Base-by-base conservation (phyloP, 2,888 invertebrate species). In the Clivina fossor region DNA sequence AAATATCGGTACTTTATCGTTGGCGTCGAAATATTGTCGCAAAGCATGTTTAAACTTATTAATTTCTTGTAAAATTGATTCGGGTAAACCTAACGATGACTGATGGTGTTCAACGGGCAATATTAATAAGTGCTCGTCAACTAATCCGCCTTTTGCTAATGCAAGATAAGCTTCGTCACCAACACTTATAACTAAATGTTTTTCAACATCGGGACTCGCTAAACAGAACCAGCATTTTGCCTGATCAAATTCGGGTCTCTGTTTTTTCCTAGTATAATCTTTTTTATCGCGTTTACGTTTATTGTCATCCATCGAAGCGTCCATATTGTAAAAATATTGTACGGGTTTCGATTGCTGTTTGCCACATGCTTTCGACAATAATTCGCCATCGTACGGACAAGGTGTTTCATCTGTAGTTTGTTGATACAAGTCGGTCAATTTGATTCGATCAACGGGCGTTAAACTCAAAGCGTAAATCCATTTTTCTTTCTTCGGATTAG, bases 141-240 rank as follows among this genome's bases (percentile, higher is more conserved):
- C 84, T 24, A 91, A 71, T 3, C 85, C 86, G 53, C 90, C 99
- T 74, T 96, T 97, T 0, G 97, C 94, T 62, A 97, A 72, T 0
- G 97, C 93, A 50, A 97, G 70, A 73, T 98, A 98, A 60, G 86
- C 85, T 65, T 85, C 82, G 9, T 82, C 82, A 2, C 96, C 97
- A n/a, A 98, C 88, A 57, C 89, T 85, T 65, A 97, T 86, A 2
- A 99, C 91, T 33, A 99, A 77, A 75, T 98, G 96, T 69, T 96
- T 97, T 68, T 97, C 96, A 1, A 96, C 94, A 56, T 91, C 84
- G 0, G 93, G 87, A 60, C 94, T 95, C 0, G 93, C 88, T n/a
- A 99, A 78, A 70, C 99, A 99, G 75, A 99, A 99, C 98, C 98
- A 99, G 68, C 98, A 99, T 56, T 88, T 72, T 79, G 83, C 84